Conservation (phyloP, 1,140 invertebrate genomes). For the Drosophila murphyi region DNA sequence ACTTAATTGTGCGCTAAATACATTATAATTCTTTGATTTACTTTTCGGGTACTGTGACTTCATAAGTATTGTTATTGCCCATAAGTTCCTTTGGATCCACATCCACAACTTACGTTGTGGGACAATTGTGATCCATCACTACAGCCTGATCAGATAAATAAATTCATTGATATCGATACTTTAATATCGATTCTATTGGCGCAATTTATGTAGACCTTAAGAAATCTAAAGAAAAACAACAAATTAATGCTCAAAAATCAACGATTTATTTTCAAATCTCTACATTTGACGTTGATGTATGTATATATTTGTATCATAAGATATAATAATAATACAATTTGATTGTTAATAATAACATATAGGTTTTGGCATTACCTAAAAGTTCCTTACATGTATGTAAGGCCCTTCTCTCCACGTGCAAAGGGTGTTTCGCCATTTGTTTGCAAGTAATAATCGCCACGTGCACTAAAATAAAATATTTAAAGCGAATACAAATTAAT, state of each 20-base stretch:
- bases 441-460: conserved; percentile 84
- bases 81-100: conserved; percentile 74
- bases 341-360: no score
- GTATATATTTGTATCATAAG: no score
- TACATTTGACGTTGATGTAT: no score
- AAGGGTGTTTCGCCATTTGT: conserved; percentile 84
- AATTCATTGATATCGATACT: conserved; percentile 34
- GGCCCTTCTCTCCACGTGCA: conserved; percentile 76
- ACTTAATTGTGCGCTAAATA: neutral
- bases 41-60: conserved; percentile 25
- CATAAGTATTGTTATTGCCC: conserved; percentile 58
- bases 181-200: no score
- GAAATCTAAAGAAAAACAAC: no score
- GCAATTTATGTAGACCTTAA: no score
- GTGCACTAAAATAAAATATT: conserved; percentile 58
- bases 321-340: no score
- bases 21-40: conserved; percentile 15
- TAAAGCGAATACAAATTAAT: neutral
- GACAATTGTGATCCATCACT: conserved; percentile 81
- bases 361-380: no score
- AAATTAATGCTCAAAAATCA: no score
- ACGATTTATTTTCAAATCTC: no score
- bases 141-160: conserved; percentile 40
- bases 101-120: conserved; percentile 68
- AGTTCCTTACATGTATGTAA: conserved; percentile 28